phyloP scores from a whole-genome alignment of 2,888 invertebrate genomes.

The Hemithea aestivaria region DNA sequence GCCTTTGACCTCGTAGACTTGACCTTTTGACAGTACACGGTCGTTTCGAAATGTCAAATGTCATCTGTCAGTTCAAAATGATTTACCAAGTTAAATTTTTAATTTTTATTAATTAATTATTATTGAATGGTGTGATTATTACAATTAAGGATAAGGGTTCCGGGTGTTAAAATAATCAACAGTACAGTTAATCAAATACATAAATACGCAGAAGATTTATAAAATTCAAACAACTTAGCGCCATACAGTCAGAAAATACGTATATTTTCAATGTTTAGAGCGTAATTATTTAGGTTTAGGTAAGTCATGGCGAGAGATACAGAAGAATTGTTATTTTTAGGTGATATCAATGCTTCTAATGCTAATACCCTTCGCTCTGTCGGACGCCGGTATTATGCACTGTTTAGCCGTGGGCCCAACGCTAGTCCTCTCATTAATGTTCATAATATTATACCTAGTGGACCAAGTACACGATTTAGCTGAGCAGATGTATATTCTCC shows the following conservation, averaged over 20 bases:
- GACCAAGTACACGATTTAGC: conserved; percentile 67
- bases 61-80: no score
- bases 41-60: conserved; percentile 8
- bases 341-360: conserved; percentile 67
- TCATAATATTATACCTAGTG: conserved; percentile 65
- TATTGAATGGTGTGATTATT: no score
- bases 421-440: conserved; percentile 59
- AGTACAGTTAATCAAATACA: no score
- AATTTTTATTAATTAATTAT: no score
- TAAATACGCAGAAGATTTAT: no score
- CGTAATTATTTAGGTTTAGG: conserved; percentile 15
- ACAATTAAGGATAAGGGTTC: no score
- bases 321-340: conserved; percentile 64
- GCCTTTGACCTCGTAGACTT: no score
- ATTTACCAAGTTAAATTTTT: no score
- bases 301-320: conserved; percentile 30
- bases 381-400: conserved; percentile 47
- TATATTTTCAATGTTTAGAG: background rate
- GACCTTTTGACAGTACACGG: conserved; percentile 14
- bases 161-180: no score
- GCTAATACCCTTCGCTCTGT: conserved; percentile 59
- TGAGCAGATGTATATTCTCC: conserved; percentile 57
- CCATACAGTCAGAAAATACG: no score
- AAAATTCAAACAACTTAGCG: no score
- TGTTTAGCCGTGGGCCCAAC: conserved; percentile 64